These are phyloP conservation scores for Desoria tigrina DNA, from an alignment of 2,888 invertebrate genomes.

Conservation along the genomic window DNA sequence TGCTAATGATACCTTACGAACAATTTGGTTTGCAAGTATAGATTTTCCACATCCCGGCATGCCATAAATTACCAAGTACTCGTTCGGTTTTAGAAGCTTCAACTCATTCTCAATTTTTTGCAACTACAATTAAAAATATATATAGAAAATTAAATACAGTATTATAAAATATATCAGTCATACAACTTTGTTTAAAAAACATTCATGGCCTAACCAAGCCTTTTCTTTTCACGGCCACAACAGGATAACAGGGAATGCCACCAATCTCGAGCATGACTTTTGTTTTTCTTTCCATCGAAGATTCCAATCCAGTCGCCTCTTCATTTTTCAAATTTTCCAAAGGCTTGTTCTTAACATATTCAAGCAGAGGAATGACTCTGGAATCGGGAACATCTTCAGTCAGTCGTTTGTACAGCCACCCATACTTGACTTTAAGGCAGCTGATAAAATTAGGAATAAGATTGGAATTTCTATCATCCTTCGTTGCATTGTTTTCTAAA, in stretches of 20 bases:
- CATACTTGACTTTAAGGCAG: constrained; percentile 47
- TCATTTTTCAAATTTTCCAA: constrained; percentile 20
- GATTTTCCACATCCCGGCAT: constrained; percentile 78
- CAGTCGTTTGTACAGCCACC: constrained; percentile 48
- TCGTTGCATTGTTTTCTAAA: constrained; percentile 33
- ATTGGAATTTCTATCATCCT: constrained; percentile 19
- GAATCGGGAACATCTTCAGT: constrained; percentile 47
- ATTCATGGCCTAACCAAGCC: constrained; percentile 25
- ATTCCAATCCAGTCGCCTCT: constrained; percentile 7
- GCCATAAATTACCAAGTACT: constrained; percentile 68
- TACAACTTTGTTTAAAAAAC: constrained; percentile 6
- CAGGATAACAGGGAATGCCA: constrained; percentile 48
- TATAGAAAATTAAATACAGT: background rate
- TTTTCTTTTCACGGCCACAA: constrained; percentile 41
- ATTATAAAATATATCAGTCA: constrained; percentile 1
- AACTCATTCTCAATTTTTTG: constrained; percentile 59
- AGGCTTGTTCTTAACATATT: background rate
- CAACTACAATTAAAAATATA: constrained; percentile 20
- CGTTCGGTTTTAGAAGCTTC: constrained; percentile 60
- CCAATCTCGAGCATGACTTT: constrained; percentile 43
- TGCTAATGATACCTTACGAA: constrained; percentile 26
- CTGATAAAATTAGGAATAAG: constrained; percentile 41
- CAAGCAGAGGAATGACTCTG: background rate
- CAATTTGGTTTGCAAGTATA: constrained; percentile 62
- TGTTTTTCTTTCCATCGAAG: constrained; percentile 8